Evolutionary conservation across 2,888 invertebrate species (phyloP).

Genomic region (Mactromeris polynyma): DNA sequence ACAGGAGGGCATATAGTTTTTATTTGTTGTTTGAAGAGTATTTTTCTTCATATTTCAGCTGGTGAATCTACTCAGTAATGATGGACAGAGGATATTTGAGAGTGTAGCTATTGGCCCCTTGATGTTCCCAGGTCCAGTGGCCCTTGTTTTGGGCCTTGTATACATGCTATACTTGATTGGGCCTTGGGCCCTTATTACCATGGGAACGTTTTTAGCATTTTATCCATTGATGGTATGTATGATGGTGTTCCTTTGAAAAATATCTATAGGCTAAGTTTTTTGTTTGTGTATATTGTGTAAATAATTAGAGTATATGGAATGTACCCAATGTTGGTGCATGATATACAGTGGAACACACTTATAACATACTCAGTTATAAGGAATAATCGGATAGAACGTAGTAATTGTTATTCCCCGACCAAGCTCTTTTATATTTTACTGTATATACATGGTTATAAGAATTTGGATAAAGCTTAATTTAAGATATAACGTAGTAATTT

Average conservation of each 20-base stretch:
- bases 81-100: constrained; percentile 89
- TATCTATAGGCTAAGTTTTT: not conserved
- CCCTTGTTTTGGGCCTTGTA: constrained; percentile 88
- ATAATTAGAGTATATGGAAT: too few species aligned
- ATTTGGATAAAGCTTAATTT: too few species aligned
- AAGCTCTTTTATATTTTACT: too few species aligned
- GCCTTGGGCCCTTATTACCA: constrained; percentile 89
- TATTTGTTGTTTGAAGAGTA: too few species aligned
- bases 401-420: too few species aligned
- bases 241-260: not conserved
- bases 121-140: constrained; percentile 89
- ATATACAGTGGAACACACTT: too few species aligned
- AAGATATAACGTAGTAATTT: too few species aligned
- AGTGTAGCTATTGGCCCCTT: constrained; percentile 88
- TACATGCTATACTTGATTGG: constrained; percentile 89
- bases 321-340: too few species aligned
- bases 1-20: too few species aligned
- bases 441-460: too few species aligned
- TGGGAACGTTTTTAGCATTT: constrained; percentile 88
- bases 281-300: not conserved
- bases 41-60: constrained; percentile 87
- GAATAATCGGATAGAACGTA: too few species aligned
- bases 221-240: constrained; percentile 89
- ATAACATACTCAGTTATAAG: too few species aligned
- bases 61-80: constrained; percentile 89